Evolutionary conservation across 2,113 vertebrate species (phyloP).

Genomic region (Corythornis vintsioides): DNA sequence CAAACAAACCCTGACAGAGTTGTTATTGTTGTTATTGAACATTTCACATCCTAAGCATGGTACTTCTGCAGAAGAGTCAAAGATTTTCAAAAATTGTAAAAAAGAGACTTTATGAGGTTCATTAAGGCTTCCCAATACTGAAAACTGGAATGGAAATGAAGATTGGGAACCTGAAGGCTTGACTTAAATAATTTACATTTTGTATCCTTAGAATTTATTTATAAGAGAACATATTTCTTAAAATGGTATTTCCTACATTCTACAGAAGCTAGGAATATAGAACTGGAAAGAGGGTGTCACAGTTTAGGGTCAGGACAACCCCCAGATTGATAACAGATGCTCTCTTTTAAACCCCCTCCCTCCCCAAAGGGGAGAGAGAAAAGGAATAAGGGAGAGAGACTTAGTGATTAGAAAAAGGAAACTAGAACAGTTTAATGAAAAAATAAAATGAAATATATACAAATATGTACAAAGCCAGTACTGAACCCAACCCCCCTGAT

Average conservation of each 20-base stretch:
- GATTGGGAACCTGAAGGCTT: not conserved
- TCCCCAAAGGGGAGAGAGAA: no score
- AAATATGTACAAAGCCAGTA: no score
- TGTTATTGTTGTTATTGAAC: not conserved
- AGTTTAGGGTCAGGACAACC: no score
- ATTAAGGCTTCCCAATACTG: not conserved
- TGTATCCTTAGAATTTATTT: not conserved
- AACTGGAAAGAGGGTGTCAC: not conserved
- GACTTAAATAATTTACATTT: not conserved
- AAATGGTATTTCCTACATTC: not conserved
- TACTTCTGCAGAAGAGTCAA: not conserved
- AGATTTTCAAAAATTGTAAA: not conserved
- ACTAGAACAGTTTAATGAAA: no score
- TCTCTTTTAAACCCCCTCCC: no score
- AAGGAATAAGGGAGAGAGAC: no score
- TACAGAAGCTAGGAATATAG: not conserved
- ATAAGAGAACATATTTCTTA: not conserved
- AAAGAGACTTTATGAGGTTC: not conserved
- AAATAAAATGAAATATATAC: no score
- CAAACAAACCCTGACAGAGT: not conserved
- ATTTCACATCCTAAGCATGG: not conserved
- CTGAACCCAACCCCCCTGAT: no score
- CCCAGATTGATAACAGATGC: no score
- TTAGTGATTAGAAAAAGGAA: no score
- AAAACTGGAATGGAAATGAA: not conserved